Evolutionary conservation across 2,888 invertebrate genomes (phyloP).

Genomic region (Ochropacha duplaris): DNA sequence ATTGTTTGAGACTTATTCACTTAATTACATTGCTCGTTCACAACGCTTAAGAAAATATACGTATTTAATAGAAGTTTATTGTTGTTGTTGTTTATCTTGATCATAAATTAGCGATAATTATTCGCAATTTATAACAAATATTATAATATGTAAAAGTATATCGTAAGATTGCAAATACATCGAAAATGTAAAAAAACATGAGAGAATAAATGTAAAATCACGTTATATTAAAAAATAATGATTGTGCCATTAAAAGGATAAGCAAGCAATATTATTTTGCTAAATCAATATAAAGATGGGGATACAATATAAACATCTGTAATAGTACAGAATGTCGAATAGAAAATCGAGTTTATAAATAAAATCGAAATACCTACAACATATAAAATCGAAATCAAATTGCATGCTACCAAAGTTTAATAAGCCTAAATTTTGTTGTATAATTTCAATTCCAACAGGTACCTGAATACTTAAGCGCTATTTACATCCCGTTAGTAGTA

Average conservation of each 20-base stretch:
- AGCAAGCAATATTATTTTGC: too few relatives aligned
- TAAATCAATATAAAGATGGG: too few relatives aligned
- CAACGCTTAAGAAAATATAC: constrained; percentile 36
- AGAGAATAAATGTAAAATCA: too few relatives aligned
- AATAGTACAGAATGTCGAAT: background rate
- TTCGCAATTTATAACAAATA: background rate
- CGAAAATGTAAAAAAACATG: background rate
- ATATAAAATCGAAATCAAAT: too few relatives aligned
- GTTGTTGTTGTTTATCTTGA: background rate
- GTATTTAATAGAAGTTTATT: background rate
- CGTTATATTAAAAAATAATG: background rate
- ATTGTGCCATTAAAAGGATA: too few relatives aligned
- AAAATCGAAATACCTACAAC: too few relatives aligned
- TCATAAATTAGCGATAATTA: too few relatives aligned
- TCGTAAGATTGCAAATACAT: background rate
- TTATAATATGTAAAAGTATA: too few relatives aligned
- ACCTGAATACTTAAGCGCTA: constrained; percentile 20
- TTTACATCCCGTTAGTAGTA: too few relatives aligned
- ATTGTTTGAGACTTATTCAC: constrained; percentile 27
- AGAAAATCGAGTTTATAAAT: too few relatives aligned
- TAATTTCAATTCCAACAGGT: constrained; percentile 26
- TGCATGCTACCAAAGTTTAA: too few relatives aligned
- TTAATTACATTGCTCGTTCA: constrained; percentile 40
- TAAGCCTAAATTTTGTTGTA: constrained; percentile 8
- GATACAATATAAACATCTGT: background rate